Conservation (phyloP, 2,797 vertebrate species). For the Aphelocoma californica region DNA sequence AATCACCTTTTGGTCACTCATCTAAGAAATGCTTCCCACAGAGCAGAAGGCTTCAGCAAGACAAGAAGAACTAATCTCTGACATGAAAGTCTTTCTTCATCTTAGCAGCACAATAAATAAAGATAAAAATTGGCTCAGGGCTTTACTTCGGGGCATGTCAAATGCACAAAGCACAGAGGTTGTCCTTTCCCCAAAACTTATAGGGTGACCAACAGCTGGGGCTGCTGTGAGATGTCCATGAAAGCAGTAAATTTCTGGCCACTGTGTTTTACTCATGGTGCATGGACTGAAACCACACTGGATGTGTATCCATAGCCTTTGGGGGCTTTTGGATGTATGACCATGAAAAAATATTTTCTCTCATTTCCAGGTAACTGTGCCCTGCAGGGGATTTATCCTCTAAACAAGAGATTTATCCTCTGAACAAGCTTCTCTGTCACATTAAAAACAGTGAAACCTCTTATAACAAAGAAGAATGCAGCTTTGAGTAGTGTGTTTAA, state of each 20-base stretch:
- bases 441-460: not conserved
- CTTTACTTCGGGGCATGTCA: not conserved
- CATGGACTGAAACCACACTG: not conserved
- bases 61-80: not conserved
- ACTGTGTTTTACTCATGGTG: not conserved
- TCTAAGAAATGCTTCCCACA: not conserved
- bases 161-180: not conserved
- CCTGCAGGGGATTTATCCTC: not conserved
- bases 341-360: not conserved
- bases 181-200: not conserved
- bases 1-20: not conserved
- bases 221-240: not conserved
- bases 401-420: constrained; percentile 10
- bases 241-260: not conserved
- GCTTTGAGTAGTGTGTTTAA: constrained; percentile 1
- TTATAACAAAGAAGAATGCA: not conserved
- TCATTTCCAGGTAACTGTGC: not conserved
- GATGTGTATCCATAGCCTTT: not conserved
- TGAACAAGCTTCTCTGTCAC: not conserved
- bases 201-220: not conserved
- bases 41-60: not conserved
- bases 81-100: not conserved
- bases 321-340: not conserved
- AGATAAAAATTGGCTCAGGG: not conserved
- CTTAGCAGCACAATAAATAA: not conserved